Conservation (phyloP, 2,888 invertebrate species). For the Tachina grossa region DNA sequence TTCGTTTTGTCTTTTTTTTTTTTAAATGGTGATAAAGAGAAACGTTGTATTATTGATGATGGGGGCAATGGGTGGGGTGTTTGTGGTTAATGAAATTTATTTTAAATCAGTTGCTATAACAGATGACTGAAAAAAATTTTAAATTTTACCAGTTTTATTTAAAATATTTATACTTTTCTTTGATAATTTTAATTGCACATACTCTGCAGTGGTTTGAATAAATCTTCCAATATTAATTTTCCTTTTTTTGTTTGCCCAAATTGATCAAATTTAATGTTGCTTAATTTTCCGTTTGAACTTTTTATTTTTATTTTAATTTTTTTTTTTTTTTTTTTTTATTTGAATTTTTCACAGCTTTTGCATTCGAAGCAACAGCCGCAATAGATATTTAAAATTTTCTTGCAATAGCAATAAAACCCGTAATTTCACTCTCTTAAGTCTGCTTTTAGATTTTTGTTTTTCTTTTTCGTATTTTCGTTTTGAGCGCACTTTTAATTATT, state of each 20-base stretch:
- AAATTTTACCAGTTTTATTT: neutral
- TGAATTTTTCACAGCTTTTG: conserved; percentile 41
- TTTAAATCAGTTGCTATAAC: neutral
- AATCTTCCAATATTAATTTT: neutral
- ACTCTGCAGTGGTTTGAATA: conserved; percentile 30
- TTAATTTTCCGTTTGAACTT: conserved; percentile 35
- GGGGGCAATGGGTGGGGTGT: neutral
- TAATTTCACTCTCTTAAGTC: conserved; percentile 67
- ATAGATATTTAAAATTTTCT: conserved; percentile 43
- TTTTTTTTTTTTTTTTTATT: neutral
- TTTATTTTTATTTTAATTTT: conserved; percentile 5
- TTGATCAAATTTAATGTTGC: conserved; percentile 23
- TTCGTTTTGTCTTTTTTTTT: neutral
- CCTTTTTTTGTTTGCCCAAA: neutral
- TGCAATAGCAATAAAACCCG: conserved; percentile 58
- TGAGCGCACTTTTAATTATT: conserved; percentile 60
- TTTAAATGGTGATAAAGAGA: neutral
- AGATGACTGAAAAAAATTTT: neutral
- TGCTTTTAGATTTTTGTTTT: conserved; percentile 45
- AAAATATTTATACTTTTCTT: neutral
- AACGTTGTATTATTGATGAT: neutral
- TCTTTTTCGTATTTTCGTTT: conserved; percentile 52
- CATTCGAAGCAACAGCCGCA: conserved; percentile 18
- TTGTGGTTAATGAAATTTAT: neutral
- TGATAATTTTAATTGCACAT: conserved; percentile 18